Evolutionary conservation across 2,113 vertebrate species (phyloP), one percentile per base, ranked within the genome.

Genomic region (Gopherus flavomarginatus): DNA sequence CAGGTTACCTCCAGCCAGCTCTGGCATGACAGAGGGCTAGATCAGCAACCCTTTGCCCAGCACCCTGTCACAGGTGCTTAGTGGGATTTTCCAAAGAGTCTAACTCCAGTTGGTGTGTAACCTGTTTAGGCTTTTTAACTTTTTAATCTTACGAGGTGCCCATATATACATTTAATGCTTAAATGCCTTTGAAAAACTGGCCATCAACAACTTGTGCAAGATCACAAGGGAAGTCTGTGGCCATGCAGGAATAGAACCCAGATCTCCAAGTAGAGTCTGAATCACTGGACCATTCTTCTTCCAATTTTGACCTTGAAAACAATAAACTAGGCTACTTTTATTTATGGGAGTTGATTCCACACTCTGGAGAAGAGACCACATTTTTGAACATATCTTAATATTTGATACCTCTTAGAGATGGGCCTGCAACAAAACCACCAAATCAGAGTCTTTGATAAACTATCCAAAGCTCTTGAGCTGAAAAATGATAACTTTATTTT

Each of bases 171-270:
- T 65, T 65, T 35, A 35, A 31, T 65, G 62, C 62, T 13, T 65
- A 65, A 8, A n/a, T 65, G 62, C 14, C 62, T 65, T 17, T 65
- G 62, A 65, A 65, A 56, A 16, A 65, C 8, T 26, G 24, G 16
- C 62, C 31, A 16, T 65, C 7, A 19, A 4, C 62, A 65, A 8
- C 57, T 57, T 82, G 11, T 26, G 35, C 13, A 5, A 21, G 47
- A 22, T 65, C 6, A 12, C 16, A 2, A 1, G 62, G 75, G 27
- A 47, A 29, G 38, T 80, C 75, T 7, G 16, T 42, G 29, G n/a
- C 29, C 38, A 10, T 83, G 52, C 49, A 19, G 5, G 26, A 44
- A 5, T 1, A 1, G 1, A 11, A 5, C 5, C 52, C 49, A 49
- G 59, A 10, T 27, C 83, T 84, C 17, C 29, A 38, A 75, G 69